Evolutionary conservation across 1,140 invertebrate species (phyloP).

Genomic region (Bradysia coprophila): DNA sequence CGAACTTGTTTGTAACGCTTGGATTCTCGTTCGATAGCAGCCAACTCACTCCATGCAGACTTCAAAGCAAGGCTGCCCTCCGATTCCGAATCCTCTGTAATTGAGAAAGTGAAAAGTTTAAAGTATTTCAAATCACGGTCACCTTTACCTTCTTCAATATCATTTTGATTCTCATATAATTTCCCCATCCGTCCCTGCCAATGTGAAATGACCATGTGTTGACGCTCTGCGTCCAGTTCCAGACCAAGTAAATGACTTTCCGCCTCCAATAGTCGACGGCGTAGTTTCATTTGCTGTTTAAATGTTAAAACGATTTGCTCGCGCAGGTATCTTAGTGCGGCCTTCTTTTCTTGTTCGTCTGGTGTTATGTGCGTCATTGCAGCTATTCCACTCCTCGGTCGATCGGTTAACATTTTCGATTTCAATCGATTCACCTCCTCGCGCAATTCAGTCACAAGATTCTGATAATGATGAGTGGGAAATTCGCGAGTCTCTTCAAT

Average conservation of each 20-base stretch:
- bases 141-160: conserved; percentile 14
- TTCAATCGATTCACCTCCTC: conserved; percentile 70
- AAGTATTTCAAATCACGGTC: not conserved
- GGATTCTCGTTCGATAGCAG: conserved; percentile 69
- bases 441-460: conserved; percentile 61
- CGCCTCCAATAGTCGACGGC: conserved; percentile 66
- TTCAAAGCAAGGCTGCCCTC: conserved; percentile 56
- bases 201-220: conserved; percentile 69
- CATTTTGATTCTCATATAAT: conserved; percentile 30
- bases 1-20: conserved; percentile 57
- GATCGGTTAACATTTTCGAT: conserved; percentile 55
- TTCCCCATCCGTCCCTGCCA: conserved; percentile 66
- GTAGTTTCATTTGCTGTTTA: conserved; percentile 76
- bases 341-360: conserved; percentile 25
- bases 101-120: not conserved
- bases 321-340: conserved; percentile 48
- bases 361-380: conserved; percentile 11
- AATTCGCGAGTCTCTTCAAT: conserved; percentile 18
- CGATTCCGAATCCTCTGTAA: conserved; percentile 17
- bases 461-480: conserved; percentile 47
- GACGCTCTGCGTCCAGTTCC: conserved; percentile 67
- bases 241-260: conserved; percentile 67
- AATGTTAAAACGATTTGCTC: conserved; percentile 75
- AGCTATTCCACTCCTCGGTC: conserved; percentile 28
- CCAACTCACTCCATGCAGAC: conserved; percentile 66